Conservation (phyloP, 2,113 vertebrate species). For the Camelus bactrianus region DNA sequence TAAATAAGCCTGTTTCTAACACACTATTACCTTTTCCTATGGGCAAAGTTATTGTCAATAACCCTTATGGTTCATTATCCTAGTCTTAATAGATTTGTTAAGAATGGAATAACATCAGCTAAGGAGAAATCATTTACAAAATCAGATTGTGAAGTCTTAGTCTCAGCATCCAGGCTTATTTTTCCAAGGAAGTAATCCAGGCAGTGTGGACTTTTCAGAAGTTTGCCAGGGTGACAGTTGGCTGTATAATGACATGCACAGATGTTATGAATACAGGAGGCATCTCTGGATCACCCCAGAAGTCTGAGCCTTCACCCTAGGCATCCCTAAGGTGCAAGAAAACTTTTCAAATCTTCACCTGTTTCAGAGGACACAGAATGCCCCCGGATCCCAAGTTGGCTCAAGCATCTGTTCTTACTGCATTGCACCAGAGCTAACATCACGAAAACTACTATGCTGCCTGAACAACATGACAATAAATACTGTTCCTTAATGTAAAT, state of each 20-base stretch:
- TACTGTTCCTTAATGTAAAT: conserved; percentile 24
- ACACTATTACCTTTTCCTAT: conserved; percentile 30
- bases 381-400: not conserved
- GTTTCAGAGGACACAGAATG: not conserved
- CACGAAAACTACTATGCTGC: not conserved
- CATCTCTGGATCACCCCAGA: conserved; percentile 7
- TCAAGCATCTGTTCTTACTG: not conserved
- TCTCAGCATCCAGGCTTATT: not conserved
- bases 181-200: not conserved
- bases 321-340: conserved; percentile 26
- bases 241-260: conserved; percentile 45
- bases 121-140: conserved; percentile 53
- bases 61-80: conserved; percentile 54
- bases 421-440: not conserved
- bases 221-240: conserved; percentile 9
- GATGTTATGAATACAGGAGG: conserved; percentile 8
- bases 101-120: conserved; percentile 11
- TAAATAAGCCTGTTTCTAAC: conserved; percentile 64
- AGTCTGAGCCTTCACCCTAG: conserved; percentile 18
- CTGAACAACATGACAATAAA: conserved; percentile 37
- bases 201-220: conserved; percentile 22
- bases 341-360: conserved; percentile 35
- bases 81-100: conserved; percentile 51
- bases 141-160: not conserved
- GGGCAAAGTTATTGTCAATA: conserved; percentile 56